Evolutionary conservation across 1,140 invertebrate genomes (phyloP), one percentile per base, ranked within the genome.

Genomic region (Procambarus clarkii): DNA sequence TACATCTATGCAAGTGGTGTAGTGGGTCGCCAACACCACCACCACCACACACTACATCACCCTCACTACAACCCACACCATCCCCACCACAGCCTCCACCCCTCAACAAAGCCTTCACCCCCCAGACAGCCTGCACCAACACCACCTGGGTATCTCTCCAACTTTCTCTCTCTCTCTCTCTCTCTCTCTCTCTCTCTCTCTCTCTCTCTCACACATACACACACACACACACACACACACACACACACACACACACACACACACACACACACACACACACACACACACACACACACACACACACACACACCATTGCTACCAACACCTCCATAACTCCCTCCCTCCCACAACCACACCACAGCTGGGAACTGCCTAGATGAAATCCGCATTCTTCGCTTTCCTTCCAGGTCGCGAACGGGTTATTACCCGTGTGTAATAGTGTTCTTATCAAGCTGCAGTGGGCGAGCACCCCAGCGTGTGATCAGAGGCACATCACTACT

Each of bases 361-460:
- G 4, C 79, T 81, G 50, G 50, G 50, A 11, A 54, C 50, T 54
- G 13, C 7, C 50, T 54, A 64, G 2, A 0, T 64, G 24, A 74
- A 34, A 74, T 74, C 69, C 69, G 69, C 69, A 24, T 74, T 74
- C 69, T 74, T 34, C 69, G n/a, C n/a, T 74, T 34, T 74, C n/a
- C 69, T 74, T 21, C 21, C 11, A 21, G 0, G 69, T 24, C n/a
- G 21, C 7, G n/a, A 11, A 5, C 69, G 21, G 69, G 69, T 74
- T 74, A 34, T 74, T 74, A 74, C 69, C 1, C 2, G n/a, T 21
- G 21, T 24, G 69, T 74, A 74, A 74, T 24, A 2, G 69, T 34
- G 24, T 24, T 74, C n/a, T 74, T 24, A 74, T 74, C 69, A n/a
- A 1, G 69, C 4, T 21, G 24, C 69, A n/a, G 69, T 74, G 69